Base-by-base conservation (phyloP, 2,888 invertebrate species). In the Tetranychus piercei region DNA sequence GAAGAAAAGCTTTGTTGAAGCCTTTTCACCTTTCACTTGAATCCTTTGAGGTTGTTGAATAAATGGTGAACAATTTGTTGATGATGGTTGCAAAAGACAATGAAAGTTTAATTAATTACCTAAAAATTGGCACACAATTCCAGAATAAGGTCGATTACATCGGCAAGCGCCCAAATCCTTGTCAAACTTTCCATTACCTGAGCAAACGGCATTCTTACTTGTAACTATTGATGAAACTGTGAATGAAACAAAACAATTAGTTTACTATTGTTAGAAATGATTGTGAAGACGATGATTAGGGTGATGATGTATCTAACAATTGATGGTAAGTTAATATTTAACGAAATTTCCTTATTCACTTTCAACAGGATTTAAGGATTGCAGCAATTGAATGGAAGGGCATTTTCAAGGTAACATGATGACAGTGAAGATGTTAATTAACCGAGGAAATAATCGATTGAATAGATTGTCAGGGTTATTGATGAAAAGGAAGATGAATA, bases 121-220 rank as follows among this genome's bases (percentile, higher is more conserved):
- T 23, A 23, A 23, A 23, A 69, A 69, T 69, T 69, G 69, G 69
- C 69, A 69, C 69, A 69, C 69, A 69, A 69, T 69, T 20, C 69
- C 69, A 23, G 69, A 69, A 69, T 69, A 69, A 11, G 20, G 22
- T 20, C 69, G 69, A 69, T 69, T 69, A 69, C 69, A 69, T 11
- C 20, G 34, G 34, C 69, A 69, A 20, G 18, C 20, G 11, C 69
- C 69, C 18, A 20, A 18, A 8, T n/a, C 11, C 11, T 20, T 23
- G 20, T 69, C 20, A 22, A 69, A 69, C 11, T 69, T 20, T 22
- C 69, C 69, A 23, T 69, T 69, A 22, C 69, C 69, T 69, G 69
- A 69, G 8, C 69, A 69, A 69, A 69, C 69, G 34, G 22, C 34
- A 9, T 69, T 69, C 11, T 23, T 20, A 69, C 34, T 23, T 22